Conservation (phyloP, 2,797 vertebrate genomes). For the Decapterus maruadsi region DNA sequence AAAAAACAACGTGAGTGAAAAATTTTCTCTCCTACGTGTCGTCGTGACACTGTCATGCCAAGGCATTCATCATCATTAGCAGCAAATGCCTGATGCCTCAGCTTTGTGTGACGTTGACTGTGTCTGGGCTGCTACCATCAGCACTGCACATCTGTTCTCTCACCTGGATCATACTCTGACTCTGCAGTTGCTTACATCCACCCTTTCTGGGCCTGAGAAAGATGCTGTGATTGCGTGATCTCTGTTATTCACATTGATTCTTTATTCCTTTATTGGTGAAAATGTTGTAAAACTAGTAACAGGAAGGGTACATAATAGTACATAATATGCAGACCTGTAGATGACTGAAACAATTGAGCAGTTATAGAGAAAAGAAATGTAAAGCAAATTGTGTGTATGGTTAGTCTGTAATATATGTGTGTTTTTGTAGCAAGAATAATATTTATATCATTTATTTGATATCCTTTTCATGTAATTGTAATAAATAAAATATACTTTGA, state of each 20-base stretch:
- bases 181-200: conserved; percentile 60
- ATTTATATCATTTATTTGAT: too few species aligned
- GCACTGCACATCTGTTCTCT: conserved; percentile 69
- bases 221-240: conserved; percentile 28
- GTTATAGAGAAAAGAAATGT: too few species aligned
- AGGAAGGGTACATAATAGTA: too few species aligned
- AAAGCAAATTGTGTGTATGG: too few species aligned
- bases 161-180: conserved; percentile 69
- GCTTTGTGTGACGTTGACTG: conserved; percentile 53
- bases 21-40: conserved; percentile 55
- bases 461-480: too few species aligned
- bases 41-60: conserved; percentile 36
- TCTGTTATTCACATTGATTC: background rate
- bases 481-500: too few species aligned
- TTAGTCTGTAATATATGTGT: too few species aligned
- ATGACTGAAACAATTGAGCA: too few species aligned
- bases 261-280: too few species aligned
- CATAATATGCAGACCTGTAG: too few species aligned
- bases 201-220: conserved; percentile 37
- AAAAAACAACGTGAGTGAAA: conserved; percentile 41
- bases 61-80: conserved; percentile 84
- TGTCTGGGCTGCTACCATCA: conserved; percentile 66
- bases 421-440: too few species aligned
- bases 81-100: conserved; percentile 75
- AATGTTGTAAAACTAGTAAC: too few species aligned